A percentile compares a stretch with the other conserved stretches of the same genome.
phyloP scores from a whole-genome alignment of 2,888 invertebrate genomes.

The Didymodactylos carnosus region DNA sequence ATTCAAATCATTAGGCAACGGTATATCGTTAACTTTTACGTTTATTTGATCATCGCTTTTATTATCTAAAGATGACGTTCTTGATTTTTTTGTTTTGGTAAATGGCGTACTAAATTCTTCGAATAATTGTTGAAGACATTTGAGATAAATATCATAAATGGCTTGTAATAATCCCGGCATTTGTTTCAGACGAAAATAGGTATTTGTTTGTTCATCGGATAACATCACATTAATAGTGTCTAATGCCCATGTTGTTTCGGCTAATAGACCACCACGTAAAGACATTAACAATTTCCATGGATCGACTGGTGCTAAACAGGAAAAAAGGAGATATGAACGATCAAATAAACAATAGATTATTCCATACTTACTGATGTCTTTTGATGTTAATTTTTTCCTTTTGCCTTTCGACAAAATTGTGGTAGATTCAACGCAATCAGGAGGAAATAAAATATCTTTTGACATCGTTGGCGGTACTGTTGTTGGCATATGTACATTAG shows the following conservation, averaged over 20 bases:
- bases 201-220: slow-evolving; percentile 77
- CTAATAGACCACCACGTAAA: slow-evolving; percentile 73
- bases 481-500: too few species aligned
- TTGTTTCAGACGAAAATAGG: slow-evolving; percentile 74
- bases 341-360: background rate
- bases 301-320: slow-evolving; percentile 57
- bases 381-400: slow-evolving; percentile 57
- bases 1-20: slow-evolving; percentile 1
- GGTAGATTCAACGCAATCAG: slow-evolving; percentile 69
- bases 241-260: slow-evolving; percentile 91
- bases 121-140: slow-evolving; percentile 10
- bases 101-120: background rate
- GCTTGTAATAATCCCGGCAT: slow-evolving; percentile 79
- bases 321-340: too few species aligned
- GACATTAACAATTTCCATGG: slow-evolving; percentile 97
- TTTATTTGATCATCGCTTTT: too few species aligned
- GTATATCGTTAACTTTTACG: too few species aligned
- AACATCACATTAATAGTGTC: slow-evolving; percentile 84
- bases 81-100: background rate
- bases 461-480: background rate
- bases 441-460: too few species aligned
- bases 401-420: slow-evolving; percentile 44
- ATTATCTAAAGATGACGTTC: too few species aligned
- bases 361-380: slow-evolving; percentile 38
- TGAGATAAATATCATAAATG: slow-evolving; percentile 25